These are phyloP conservation scores for Paedocypris micromegethes DNA, from an alignment of 2,797 vertebrate species.

Conservation along the genomic window DNA sequence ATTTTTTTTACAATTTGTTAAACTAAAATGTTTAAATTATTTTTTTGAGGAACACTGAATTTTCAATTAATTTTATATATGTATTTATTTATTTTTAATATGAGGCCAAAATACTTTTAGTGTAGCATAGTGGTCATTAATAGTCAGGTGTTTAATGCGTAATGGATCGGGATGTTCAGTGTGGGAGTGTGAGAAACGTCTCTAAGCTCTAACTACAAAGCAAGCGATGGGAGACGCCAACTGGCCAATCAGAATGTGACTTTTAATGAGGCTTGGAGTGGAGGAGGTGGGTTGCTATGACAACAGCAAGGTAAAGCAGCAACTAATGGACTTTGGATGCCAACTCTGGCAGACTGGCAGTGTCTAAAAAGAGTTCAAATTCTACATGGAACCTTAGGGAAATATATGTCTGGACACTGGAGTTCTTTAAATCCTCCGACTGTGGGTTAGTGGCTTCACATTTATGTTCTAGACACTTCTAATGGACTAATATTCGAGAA, in stretches of 20 bases:
- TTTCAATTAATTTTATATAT: too few species aligned
- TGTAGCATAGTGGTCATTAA: not conserved
- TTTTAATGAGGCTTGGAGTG: conserved; percentile 14
- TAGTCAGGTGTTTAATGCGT: too few species aligned
- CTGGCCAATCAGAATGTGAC: conserved; percentile 38
- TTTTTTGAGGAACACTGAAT: too few species aligned
- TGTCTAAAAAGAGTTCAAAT: not conserved
- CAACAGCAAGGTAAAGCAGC: conserved; percentile 36
- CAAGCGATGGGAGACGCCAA: not conserved
- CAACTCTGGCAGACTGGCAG: conserved; percentile 9
- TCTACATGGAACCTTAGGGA: too few species aligned
- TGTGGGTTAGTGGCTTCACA: too few species aligned
- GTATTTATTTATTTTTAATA: too few species aligned
- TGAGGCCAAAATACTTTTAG: too few species aligned
- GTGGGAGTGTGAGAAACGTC: not conserved
- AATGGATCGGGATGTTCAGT: not conserved
- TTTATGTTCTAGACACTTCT: too few species aligned
- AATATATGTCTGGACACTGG: too few species aligned
- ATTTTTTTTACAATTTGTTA: too few species aligned
- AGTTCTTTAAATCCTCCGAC: too few species aligned
- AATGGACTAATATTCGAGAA: not conserved
- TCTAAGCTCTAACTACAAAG: conserved; percentile 1
- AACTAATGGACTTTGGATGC: conserved; percentile 16
- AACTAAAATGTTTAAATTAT: too few species aligned
- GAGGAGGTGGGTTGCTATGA: conserved; percentile 41